Evolutionary conservation across 2,113 vertebrate genomes (phyloP).

Genomic region (Pontoporia blainvillei): DNA sequence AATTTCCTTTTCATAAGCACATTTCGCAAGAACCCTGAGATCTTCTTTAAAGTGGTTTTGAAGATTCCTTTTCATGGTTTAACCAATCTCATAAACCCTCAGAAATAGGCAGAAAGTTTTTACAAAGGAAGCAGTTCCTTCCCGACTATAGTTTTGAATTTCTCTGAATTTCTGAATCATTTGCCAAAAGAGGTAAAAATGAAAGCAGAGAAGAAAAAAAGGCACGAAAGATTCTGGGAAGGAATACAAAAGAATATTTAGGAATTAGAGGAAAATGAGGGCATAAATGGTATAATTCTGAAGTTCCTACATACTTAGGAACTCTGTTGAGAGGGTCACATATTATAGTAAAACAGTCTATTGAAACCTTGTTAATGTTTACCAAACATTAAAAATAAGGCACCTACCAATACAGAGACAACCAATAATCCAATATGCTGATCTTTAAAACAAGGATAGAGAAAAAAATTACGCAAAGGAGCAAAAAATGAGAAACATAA

Average conservation of each 20-base stretch:
- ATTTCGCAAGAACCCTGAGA: neutral
- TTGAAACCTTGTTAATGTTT: neutral
- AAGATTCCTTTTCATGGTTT: neutral
- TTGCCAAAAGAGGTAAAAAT: neutral
- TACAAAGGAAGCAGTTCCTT: neutral
- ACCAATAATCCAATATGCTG: neutral
- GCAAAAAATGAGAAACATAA: neutral
- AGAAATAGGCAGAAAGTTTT: neutral
- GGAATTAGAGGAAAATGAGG: neutral
- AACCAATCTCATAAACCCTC: neutral
- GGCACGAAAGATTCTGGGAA: neutral
- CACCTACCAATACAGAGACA: neutral
- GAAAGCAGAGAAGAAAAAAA: slow-evolving; percentile 11
- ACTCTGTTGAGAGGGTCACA: neutral
- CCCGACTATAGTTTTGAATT: neutral
- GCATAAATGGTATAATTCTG: neutral
- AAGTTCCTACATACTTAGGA: neutral
- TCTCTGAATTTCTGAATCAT: neutral
- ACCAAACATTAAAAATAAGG: slow-evolving; percentile 6
- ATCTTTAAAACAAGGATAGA: neutral
- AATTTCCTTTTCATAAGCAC: neutral
- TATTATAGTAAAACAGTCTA: neutral
- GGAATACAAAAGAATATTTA: neutral
- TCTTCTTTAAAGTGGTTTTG: neutral
- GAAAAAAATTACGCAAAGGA: neutral